Evolutionary conservation across 2,888 invertebrate species (phyloP).

Genomic region (Noctua pronuba): DNA sequence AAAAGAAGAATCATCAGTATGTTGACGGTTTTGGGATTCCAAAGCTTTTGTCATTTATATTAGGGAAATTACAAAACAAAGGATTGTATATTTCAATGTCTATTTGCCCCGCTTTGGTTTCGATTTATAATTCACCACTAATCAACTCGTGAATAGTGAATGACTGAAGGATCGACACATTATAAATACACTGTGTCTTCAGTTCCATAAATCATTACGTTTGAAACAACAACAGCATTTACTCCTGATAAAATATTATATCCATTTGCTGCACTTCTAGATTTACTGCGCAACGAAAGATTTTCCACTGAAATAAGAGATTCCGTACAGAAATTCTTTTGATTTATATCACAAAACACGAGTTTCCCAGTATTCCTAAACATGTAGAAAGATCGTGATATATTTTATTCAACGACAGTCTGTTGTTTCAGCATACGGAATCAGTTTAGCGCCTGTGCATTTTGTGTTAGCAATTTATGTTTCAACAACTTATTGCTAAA

Average conservation of each 20-base stretch:
- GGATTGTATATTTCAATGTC: not conserved
- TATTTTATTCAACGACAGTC: conserved; percentile 38
- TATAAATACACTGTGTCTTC: not conserved
- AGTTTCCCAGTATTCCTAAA: conserved; percentile 8
- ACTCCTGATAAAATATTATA: not conserved
- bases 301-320: conserved; percentile 5
- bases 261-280: conserved; percentile 28
- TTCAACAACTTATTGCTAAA: not conserved
- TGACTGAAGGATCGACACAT: not conserved
- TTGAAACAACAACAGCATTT: not conserved
- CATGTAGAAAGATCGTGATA: conserved; percentile 10
- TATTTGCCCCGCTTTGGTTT: not conserved
- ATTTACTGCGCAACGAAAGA: conserved; percentile 9
- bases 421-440: conserved; percentile 14
- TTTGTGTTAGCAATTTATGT: conserved; percentile 27
- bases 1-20: too few species aligned
- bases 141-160: not conserved
- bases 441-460: conserved; percentile 31
- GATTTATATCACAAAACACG: conserved; percentile 30
- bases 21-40: not conserved
- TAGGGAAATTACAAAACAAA: too few species aligned
- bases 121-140: not conserved
- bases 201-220: not conserved
- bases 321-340: conserved; percentile 24
- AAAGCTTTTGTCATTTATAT: not conserved